Evolutionary conservation across 2,113 vertebrate species (phyloP).

Genomic region (Balaeniceps rex): DNA sequence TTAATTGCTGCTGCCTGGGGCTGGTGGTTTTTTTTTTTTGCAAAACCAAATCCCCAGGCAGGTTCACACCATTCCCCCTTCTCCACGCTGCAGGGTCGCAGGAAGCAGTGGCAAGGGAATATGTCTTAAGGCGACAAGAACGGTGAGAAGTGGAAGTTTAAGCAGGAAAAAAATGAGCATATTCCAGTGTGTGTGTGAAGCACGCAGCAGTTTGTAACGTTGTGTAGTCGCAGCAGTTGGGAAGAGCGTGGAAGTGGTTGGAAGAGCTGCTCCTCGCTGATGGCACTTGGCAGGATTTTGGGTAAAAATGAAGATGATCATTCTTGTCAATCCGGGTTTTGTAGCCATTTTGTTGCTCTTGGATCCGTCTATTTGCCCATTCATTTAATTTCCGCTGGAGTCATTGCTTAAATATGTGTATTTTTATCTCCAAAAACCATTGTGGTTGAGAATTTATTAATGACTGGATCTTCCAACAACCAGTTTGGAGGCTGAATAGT

Average conservation of each 20-base stretch:
- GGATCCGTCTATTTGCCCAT: neutral
- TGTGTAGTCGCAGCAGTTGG: fast-evolving
- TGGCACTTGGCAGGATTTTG: neutral
- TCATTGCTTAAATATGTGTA: neutral
- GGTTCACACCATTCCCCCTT: neutral
- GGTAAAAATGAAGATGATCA: neutral
- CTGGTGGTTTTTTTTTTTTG: neutral
- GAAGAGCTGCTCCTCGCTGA: neutral
- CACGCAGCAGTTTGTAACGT: fast-evolving
- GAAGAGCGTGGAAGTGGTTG: neutral
- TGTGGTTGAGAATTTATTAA: neutral
- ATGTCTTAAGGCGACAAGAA: neutral
- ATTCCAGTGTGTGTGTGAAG: neutral
- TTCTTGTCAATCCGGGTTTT: fast-evolving
- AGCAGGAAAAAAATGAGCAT: neutral
- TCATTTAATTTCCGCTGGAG: neutral
- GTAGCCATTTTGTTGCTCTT: neutral
- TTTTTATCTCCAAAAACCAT: neutral
- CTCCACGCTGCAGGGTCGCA: fast-evolving
- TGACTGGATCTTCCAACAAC: neutral
- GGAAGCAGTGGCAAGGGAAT: neutral
- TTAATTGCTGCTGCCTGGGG: neutral
- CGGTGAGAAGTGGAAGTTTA: neutral
- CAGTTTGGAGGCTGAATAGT: neutral
- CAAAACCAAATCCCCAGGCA: neutral